These are phyloP conservation scores for Pandemis corylana DNA, from an alignment of 2,888 invertebrate species.

Conservation along the genomic window DNA sequence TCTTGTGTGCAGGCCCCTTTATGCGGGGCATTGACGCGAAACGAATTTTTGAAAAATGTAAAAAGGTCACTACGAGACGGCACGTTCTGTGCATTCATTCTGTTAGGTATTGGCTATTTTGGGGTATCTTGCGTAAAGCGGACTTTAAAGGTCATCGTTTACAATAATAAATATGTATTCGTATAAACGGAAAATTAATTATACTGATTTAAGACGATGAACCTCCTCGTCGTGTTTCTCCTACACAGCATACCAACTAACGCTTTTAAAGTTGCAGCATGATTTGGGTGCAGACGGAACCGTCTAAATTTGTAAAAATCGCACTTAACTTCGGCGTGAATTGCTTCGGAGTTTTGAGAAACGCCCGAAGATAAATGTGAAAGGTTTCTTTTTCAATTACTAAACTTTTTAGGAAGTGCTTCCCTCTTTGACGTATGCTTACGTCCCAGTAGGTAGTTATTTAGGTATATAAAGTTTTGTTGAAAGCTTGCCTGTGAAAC, in stretches of 20 bases:
- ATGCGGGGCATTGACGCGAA: slow-evolving; percentile 71
- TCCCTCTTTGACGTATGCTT: slow-evolving; percentile 4
- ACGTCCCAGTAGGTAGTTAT: neutral
- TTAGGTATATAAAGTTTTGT: neutral
- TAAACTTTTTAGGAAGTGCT: slow-evolving; percentile 9
- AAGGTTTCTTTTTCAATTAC: slow-evolving; percentile 53
- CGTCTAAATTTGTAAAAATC: neutral
- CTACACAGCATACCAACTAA: neutral
- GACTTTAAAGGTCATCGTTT: slow-evolving; percentile 43
- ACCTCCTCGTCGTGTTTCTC: neutral
- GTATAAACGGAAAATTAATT: too few species aligned
- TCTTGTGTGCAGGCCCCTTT: slow-evolving; percentile 65
- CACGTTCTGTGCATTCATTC: slow-evolving; percentile 80
- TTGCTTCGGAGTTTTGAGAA: slow-evolving; percentile 2
- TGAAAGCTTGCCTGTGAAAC: neutral
- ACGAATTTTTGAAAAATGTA: slow-evolving; percentile 84
- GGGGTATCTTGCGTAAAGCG: slow-evolving; percentile 54
- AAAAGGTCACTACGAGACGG: slow-evolving; percentile 75
- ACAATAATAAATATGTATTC: too few species aligned
- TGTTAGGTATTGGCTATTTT: slow-evolving; percentile 64
- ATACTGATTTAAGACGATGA: too few species aligned
- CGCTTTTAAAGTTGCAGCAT: neutral
- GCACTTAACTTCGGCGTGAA: neutral
- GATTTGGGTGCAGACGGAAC: slow-evolving; percentile 4
- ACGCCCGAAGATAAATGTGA: slow-evolving; percentile 60